Percentiles rank a stretch among this genome's conserved stretches.
Evolutionary conservation across 2,888 invertebrate genomes (phyloP).

Genomic region (Pomacea canaliculata): DNA sequence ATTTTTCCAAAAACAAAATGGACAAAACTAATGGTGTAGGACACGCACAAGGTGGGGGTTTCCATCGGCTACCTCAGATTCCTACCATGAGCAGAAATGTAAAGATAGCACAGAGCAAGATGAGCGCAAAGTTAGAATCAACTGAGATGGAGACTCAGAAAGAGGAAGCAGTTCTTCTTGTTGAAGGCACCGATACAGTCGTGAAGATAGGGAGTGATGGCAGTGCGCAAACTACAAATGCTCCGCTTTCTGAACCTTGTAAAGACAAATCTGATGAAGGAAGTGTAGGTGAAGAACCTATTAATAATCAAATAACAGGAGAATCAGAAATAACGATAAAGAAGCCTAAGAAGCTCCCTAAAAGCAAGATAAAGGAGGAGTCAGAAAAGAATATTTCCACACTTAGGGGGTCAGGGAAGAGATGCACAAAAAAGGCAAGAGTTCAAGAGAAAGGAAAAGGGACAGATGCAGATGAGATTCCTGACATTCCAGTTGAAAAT

Average conservation of each 20-base stretch:
- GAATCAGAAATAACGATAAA: background rate
- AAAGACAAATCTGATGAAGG: background rate
- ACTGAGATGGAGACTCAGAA: conserved; percentile 27
- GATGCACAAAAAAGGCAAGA: conserved; percentile 21
- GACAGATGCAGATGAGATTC: too few relatives aligned
- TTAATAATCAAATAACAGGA: conserved; percentile 3
- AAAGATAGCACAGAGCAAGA: conserved; percentile 62
- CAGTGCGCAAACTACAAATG: conserved; percentile 34
- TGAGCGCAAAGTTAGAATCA: conserved; percentile 43
- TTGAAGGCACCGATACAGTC: conserved; percentile 52
- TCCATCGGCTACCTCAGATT: conserved; percentile 60
- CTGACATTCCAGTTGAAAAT: too few relatives aligned
- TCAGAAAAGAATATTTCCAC: conserved; percentile 19
- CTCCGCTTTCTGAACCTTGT: background rate
- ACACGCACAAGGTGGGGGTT: conserved; percentile 37
- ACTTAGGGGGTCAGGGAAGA: background rate
- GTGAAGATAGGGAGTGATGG: conserved; percentile 47
- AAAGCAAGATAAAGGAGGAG: background rate
- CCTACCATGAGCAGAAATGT: conserved; percentile 51
- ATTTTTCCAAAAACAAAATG: too few relatives aligned
- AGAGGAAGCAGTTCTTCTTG: conserved; percentile 45
- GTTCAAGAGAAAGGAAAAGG: conserved; percentile 21
- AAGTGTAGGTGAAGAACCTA: conserved; percentile 17
- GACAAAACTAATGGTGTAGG: too few relatives aligned
- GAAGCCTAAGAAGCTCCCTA: background rate